Evolutionary conservation across 2,797 vertebrate genomes (phyloP).

Genomic region (Oophaga sylvatica): DNA sequence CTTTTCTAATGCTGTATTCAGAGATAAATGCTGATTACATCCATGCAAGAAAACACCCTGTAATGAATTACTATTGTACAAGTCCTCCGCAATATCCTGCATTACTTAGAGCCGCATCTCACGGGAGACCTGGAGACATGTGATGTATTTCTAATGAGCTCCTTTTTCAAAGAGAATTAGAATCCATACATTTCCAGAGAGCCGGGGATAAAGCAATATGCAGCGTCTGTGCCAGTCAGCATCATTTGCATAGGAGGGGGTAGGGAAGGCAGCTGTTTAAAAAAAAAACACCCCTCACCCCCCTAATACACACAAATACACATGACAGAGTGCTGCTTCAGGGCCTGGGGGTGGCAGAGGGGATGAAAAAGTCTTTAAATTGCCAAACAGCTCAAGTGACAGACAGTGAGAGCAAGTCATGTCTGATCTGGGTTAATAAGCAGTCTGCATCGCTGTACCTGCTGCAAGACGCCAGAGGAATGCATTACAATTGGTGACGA

Average conservation of each 20-base stretch:
- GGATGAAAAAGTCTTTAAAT: conserved; percentile 51
- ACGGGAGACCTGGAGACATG: conserved; percentile 18
- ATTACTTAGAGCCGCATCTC: conserved; percentile 3
- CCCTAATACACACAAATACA: conserved; percentile 22
- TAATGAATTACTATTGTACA: neutral
- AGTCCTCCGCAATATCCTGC: neutral
- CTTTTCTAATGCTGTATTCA: neutral
- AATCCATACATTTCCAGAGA: conserved; percentile 21
- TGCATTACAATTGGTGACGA: neutral
- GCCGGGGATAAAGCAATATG: conserved; percentile 9
- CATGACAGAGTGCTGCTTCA: conserved; percentile 37
- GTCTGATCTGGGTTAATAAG: conserved; percentile 52
- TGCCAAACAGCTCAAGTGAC: conserved; percentile 45
- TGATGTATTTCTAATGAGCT: conserved; percentile 35
- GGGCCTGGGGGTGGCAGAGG: conserved; percentile 16
- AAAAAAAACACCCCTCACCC: neutral
- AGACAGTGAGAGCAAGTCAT: conserved; percentile 44
- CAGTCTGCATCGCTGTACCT: conserved; percentile 33
- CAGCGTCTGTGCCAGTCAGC: conserved; percentile 17
- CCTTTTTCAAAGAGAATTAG: conserved; percentile 17
- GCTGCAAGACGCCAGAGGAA: conserved; percentile 26
- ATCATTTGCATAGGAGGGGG: conserved; percentile 40
- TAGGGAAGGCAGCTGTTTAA: conserved; percentile 30
- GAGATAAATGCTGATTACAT: neutral
- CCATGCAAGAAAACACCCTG: neutral